Evolutionary conservation across 2,888 invertebrate species (phyloP).

Genomic region (Periphyllus acericola): DNA sequence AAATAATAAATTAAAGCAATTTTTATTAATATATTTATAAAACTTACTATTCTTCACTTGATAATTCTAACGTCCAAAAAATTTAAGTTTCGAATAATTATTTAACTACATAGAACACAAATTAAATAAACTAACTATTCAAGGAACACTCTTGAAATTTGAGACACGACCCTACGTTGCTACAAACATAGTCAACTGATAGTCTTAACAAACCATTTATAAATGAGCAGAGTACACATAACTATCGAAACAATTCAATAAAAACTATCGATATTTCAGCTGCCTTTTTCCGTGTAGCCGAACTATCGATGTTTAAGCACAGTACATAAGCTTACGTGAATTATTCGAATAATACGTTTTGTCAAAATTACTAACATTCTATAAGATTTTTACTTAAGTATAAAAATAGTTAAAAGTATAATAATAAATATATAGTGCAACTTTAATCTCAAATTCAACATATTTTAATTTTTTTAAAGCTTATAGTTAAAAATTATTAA

Average conservation of each 20-base stretch:
- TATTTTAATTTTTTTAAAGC: too few species aligned
- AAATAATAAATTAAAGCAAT: too few species aligned
- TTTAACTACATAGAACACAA: background rate
- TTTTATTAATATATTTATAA: background rate
- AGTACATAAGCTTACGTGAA: background rate
- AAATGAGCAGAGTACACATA: constrained; percentile 5
- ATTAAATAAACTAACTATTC: background rate
- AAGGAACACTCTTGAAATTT: background rate
- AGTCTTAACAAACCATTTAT: constrained; percentile 28
- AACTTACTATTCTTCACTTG: constrained; percentile 20
- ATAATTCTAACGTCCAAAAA: background rate
- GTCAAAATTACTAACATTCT: too few species aligned
- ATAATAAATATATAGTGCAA: too few species aligned
- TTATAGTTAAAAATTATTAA: too few species aligned
- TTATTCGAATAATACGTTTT: too few species aligned
- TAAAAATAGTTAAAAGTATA: too few species aligned
- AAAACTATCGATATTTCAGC: constrained; percentile 23
- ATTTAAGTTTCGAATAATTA: background rate
- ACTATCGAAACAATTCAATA: constrained; percentile 36
- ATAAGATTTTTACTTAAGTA: background rate
- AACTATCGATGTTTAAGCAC: constrained; percentile 26
- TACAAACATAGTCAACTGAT: constrained; percentile 24
- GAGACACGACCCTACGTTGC: background rate
- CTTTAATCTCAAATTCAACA: too few species aligned
- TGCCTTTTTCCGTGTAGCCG: background rate